Evolutionary conservation across 1,140 invertebrate genomes (phyloP).

Genomic region (Achroia grisella): DNA sequence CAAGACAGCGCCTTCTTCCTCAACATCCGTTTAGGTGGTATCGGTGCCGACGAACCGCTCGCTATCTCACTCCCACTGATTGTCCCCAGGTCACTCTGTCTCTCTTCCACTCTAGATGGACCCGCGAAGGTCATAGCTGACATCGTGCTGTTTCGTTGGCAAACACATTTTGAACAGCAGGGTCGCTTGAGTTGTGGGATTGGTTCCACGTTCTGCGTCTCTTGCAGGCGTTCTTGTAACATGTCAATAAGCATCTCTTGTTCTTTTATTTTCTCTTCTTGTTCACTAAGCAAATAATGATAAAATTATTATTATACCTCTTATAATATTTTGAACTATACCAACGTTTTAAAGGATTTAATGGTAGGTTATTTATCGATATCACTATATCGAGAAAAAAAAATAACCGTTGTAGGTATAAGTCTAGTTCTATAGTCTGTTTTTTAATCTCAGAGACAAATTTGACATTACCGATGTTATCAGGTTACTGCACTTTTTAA

Average conservation of each 20-base stretch:
- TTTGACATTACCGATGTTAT: no score
- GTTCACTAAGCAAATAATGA: constrained; percentile 20
- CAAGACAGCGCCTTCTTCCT: constrained; percentile 19
- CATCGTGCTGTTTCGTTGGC: not conserved
- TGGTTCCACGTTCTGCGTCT: not conserved
- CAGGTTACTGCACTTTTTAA: no score
- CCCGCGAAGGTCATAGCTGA: not conserved
- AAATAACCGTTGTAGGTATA: no score
- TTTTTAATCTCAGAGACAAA: no score
- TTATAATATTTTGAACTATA: no score
- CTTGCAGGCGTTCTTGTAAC: constrained; percentile 11
- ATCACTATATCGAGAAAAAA: no score
- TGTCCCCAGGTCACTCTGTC: not conserved
- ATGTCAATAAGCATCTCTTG: constrained; percentile 24
- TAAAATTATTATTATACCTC: no score
- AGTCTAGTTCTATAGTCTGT: no score
- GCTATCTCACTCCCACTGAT: constrained; percentile 24
- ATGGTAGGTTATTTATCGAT: no score
- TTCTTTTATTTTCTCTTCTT: constrained; percentile 33
- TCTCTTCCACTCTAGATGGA: constrained; percentile 10
- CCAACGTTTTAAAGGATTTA: no score
- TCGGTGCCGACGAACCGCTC: constrained; percentile 26
- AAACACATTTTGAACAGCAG: constrained; percentile 20
- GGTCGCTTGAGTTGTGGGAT: not conserved
- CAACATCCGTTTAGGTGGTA: constrained; percentile 22